These are phyloP conservation scores for Catagonus wagneri DNA, from an alignment of 2,113 vertebrate genomes.

Conservation along the genomic window DNA sequence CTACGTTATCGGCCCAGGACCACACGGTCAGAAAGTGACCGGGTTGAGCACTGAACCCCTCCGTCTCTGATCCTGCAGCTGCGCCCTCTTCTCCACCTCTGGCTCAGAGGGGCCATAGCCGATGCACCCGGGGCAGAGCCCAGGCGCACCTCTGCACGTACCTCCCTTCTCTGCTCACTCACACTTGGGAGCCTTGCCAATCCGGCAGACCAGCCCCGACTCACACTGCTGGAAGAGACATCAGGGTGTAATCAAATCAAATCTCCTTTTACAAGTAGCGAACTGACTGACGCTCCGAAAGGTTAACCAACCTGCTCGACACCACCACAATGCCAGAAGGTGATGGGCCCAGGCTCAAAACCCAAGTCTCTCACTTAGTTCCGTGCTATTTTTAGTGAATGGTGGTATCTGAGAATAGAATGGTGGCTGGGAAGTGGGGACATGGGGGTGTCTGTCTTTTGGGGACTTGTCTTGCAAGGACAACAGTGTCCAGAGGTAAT, in stretches of 20 bases:
- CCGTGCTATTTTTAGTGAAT: background rate
- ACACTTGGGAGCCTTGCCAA: background rate
- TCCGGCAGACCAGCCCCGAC: background rate
- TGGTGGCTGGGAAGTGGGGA: background rate
- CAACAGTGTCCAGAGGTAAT: background rate
- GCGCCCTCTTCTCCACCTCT: background rate
- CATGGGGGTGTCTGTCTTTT: background rate
- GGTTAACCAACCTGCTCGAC: slow-evolving; percentile 39
- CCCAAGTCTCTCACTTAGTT: background rate
- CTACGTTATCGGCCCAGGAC: background rate
- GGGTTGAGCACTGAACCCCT: background rate
- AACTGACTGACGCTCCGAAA: slow-evolving; percentile 34
- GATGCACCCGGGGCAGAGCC: background rate
- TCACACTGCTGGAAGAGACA: background rate
- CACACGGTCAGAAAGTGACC: background rate
- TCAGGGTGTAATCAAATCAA: background rate
- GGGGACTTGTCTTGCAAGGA: background rate
- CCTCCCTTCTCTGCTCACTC: background rate
- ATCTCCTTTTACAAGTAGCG: slow-evolving; percentile 54
- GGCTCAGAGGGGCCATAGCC: background rate
- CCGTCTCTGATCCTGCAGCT: background rate
- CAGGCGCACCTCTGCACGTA: accelerated
- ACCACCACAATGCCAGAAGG: background rate
- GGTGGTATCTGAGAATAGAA: background rate
- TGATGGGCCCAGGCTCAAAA: background rate